phyloP scores from a whole-genome alignment of 2,797 vertebrate species.

The Xerus rutilus region DNA sequence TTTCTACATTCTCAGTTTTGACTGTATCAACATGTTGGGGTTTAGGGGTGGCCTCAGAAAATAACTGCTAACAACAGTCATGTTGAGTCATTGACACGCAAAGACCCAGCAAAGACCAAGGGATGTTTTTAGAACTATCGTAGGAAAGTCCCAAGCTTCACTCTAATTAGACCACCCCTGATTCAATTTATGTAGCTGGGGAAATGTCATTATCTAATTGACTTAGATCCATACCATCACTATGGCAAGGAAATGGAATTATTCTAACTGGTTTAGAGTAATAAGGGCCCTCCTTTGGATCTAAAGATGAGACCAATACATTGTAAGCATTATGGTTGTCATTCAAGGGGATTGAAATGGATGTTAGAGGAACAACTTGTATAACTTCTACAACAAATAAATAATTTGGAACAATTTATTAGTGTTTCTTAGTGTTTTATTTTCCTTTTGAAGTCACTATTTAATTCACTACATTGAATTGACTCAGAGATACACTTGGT shows the following conservation, averaged over 20 bases:
- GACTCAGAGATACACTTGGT: not conserved
- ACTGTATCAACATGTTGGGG: not conserved
- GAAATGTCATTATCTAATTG: not conserved
- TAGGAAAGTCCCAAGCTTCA: not conserved
- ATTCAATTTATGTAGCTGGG: not conserved
- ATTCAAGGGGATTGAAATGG: not conserved
- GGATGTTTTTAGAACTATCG: not conserved
- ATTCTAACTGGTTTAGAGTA: not conserved
- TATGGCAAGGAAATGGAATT: not conserved
- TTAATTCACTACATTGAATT: not conserved
- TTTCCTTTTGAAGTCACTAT: not conserved
- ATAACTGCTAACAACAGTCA: not conserved
- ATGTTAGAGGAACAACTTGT: not conserved
- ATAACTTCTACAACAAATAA: not conserved
- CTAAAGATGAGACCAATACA: not conserved
- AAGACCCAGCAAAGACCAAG: not conserved
- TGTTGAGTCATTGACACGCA: not conserved
- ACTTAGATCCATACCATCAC: not conserved
- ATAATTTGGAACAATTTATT: conserved; percentile 25
- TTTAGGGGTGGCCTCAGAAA: not conserved
- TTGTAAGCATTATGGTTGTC: not conserved
- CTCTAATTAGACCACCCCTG: not conserved
- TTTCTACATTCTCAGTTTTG: conserved; percentile 5
- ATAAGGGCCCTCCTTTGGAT: not conserved
- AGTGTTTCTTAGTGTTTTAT: not conserved